Evolutionary conservation across 2,888 invertebrate genomes (phyloP).

Genomic region (Diadromus collaris): DNA sequence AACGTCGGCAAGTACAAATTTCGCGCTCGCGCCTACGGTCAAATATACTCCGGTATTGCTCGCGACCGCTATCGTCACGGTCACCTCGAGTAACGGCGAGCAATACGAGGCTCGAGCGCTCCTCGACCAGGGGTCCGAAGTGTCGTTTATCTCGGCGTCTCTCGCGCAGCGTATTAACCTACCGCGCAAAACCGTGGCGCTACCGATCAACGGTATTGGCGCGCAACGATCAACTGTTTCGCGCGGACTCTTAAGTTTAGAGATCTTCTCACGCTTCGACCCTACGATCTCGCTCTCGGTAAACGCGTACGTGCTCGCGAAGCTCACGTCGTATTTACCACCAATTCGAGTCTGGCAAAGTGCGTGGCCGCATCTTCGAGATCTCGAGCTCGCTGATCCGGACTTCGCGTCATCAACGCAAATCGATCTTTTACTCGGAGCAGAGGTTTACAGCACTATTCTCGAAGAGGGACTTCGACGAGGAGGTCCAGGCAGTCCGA

Average conservation of each 20-base stretch:
- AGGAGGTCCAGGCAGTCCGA: slow-evolving; percentile 14
- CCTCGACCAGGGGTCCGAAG: too few relatives aligned
- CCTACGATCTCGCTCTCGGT: slow-evolving; percentile 20
- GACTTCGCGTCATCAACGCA: slow-evolving; percentile 14
- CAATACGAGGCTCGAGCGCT: slow-evolving; percentile 24
- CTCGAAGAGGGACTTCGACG: slow-evolving; percentile 28
- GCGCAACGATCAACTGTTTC: background rate
- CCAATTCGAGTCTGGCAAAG: background rate
- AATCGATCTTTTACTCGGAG: slow-evolving; percentile 44
- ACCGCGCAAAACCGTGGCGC: slow-evolving; percentile 7
- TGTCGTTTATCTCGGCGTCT: slow-evolving; percentile 9
- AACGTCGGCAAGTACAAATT: background rate
- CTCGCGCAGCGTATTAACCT: slow-evolving; percentile 26
- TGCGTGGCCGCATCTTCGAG: slow-evolving; percentile 22
- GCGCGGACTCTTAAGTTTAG: slow-evolving; percentile 9
- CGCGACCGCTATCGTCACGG: slow-evolving; percentile 21
- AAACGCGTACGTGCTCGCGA: slow-evolving; percentile 28
- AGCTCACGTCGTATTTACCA: slow-evolving; percentile 24
- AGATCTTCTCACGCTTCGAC: slow-evolving; percentile 5
- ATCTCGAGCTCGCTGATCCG: slow-evolving; percentile 39
- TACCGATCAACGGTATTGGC: slow-evolving; percentile 34
- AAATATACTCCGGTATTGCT: slow-evolving; percentile 19
- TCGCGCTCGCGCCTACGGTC: too few relatives aligned
- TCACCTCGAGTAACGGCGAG: slow-evolving; percentile 16
- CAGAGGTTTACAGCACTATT: slow-evolving; percentile 35